Conservation (phyloP, 2,113 vertebrate species). For the Sceloporus tristichus region DNA sequence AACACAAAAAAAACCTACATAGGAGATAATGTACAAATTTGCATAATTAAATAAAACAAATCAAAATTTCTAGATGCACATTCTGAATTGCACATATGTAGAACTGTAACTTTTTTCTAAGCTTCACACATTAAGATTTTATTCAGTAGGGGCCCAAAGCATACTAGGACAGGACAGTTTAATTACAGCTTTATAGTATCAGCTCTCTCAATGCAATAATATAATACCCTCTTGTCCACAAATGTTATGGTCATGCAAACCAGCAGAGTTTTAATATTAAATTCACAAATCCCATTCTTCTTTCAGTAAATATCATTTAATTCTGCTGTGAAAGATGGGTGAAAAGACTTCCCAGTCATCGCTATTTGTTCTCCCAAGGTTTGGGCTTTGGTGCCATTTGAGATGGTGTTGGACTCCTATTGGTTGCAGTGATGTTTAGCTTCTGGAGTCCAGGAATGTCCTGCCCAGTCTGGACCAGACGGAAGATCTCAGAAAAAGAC, state of each 20-base stretch:
- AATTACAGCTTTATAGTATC: not conserved
- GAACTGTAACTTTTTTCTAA: not conserved
- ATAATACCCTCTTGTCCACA: not conserved
- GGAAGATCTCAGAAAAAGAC: constrained; percentile 43
- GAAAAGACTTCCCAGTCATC: not conserved
- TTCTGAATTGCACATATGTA: not conserved
- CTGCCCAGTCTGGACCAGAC: constrained; percentile 38
- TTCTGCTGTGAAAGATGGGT: not conserved
- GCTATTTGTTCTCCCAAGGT: constrained; percentile 31
- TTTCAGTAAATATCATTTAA: not conserved
- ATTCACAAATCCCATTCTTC: not conserved
- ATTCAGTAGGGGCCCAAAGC: not conserved
- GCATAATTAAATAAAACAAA: not conserved
- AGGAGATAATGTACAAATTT: not conserved
- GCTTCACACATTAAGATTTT: not conserved
- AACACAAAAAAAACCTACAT: not conserved
- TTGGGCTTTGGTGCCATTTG: constrained; percentile 43
- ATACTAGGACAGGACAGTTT: not conserved
- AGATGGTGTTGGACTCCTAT: constrained; percentile 30
- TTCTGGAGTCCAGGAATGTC: constrained; percentile 47
- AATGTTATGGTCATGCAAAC: not conserved
- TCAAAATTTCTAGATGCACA: not conserved
- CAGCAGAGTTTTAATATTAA: not conserved
- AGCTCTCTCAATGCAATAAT: no score
- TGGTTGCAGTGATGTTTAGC: constrained; percentile 34